Evolutionary conservation across 2,888 invertebrate genomes (phyloP).

Genomic region (Ganaspis brasiliensis): DNA sequence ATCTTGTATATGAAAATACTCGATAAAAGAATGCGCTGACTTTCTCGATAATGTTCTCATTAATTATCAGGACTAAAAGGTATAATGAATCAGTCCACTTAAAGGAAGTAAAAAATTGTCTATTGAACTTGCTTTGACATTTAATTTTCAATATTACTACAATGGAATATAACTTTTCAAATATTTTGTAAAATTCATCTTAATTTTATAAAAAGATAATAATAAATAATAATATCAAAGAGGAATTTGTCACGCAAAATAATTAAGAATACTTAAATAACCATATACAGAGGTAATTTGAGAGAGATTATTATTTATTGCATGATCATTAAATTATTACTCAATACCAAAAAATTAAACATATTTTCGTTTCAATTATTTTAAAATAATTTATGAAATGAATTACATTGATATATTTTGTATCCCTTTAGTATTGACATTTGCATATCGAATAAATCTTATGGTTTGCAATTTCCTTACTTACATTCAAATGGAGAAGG

Average conservation of each 20-base stretch:
- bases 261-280: no score
- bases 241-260: no score
- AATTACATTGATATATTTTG: not conserved
- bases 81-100: not conserved
- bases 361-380: no score
- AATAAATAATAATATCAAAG: no score
- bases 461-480: not conserved
- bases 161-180: no score
- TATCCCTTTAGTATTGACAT: not conserved
- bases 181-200: no score
- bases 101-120: not conserved
- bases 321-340: no score
- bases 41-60: not conserved
- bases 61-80: not conserved
- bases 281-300: no score
- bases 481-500: not conserved
- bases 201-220: no score
- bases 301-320: no score
- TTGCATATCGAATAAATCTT: slow-evolving; percentile 10
- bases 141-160: no score
- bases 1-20: not conserved
- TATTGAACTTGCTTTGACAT: not conserved
- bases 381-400: not conserved
- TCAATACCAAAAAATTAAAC: no score
- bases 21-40: not conserved